phyloP scores from a whole-genome alignment of 1,140 invertebrate species.

The Drosophila malerkotliana region DNA sequence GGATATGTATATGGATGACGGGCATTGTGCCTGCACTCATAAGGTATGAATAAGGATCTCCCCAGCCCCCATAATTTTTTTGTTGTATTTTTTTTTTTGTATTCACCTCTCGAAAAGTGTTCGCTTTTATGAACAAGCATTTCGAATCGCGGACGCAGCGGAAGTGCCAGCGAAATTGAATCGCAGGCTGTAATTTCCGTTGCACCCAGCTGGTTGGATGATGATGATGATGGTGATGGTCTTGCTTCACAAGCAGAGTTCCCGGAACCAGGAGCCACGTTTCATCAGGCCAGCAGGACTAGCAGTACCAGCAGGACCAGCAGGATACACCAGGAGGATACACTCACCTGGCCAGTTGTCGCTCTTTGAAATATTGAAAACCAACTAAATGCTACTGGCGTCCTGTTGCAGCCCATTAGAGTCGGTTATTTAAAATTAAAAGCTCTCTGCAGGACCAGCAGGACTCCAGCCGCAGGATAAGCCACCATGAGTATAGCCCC shows the following conservation, averaged over 20 bases:
- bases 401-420: constrained; percentile 54
- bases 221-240: constrained; percentile 21
- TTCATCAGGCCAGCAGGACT: background rate
- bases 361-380: constrained; percentile 52
- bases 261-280: background rate
- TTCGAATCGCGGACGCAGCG: constrained; percentile 68
- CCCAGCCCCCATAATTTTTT: background rate
- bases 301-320: background rate
- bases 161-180: constrained; percentile 79
- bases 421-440: constrained; percentile 69
- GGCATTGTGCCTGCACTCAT: constrained; percentile 31
- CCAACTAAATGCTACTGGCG: constrained; percentile 55
- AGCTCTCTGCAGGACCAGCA: constrained; percentile 15
- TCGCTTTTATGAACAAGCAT: constrained; percentile 57
- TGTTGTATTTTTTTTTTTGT: background rate
- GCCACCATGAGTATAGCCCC: constrained; percentile 8
- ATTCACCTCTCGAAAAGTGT: constrained; percentile 10
- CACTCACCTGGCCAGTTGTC: background rate
- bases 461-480: constrained; percentile 16
- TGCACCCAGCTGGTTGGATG: constrained; percentile 42
- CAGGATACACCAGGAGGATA: constrained; percentile 8
- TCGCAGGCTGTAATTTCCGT: constrained; percentile 79
- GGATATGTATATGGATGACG: background rate
- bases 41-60: constrained; percentile 8
- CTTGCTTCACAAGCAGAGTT: background rate